These are phyloP conservation scores for Synergus itoensis DNA, from an alignment of 2,888 invertebrate species.

Conservation along the genomic window DNA sequence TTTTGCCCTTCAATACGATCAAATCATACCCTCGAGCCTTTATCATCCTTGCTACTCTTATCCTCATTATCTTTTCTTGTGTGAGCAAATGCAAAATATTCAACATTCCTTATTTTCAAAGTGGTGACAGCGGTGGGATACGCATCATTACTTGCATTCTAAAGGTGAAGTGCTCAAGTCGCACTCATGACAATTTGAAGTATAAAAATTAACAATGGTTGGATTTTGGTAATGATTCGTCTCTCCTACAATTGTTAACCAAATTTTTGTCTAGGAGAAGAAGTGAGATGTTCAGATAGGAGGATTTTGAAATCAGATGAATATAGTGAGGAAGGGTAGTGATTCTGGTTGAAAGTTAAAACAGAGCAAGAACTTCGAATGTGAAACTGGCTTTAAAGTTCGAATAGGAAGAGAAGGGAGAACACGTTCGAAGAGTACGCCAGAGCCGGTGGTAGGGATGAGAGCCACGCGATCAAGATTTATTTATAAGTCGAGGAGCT, in stretches of 20 bases:
- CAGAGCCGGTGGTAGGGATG: constrained; percentile 68
- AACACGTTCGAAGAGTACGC: constrained; percentile 62
- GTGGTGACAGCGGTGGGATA: background rate
- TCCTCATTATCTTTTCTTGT: background rate
- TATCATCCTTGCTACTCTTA: background rate
- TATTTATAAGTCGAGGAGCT: constrained; percentile 76
- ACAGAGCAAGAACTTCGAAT: constrained; percentile 33
- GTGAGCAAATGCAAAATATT: background rate
- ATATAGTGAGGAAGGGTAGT: constrained; percentile 28
- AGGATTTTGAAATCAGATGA: background rate
- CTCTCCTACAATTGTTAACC: background rate
- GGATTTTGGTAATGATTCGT: background rate
- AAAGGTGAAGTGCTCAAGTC: no score
- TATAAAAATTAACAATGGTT: background rate
- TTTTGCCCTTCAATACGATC: constrained; percentile 21
- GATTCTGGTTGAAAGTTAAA: constrained; percentile 23
- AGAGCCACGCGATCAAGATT: constrained; percentile 78
- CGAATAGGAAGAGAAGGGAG: constrained; percentile 52
- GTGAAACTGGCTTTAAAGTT: constrained; percentile 42
- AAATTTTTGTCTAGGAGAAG: background rate
- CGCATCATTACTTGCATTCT: no score
- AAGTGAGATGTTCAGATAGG: background rate
- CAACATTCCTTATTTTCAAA: background rate
- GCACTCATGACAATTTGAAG: no score
- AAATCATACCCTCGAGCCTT: constrained; percentile 12